Conservation (phyloP, 2,113 vertebrate species). For the Oenanthe oenanthe region DNA sequence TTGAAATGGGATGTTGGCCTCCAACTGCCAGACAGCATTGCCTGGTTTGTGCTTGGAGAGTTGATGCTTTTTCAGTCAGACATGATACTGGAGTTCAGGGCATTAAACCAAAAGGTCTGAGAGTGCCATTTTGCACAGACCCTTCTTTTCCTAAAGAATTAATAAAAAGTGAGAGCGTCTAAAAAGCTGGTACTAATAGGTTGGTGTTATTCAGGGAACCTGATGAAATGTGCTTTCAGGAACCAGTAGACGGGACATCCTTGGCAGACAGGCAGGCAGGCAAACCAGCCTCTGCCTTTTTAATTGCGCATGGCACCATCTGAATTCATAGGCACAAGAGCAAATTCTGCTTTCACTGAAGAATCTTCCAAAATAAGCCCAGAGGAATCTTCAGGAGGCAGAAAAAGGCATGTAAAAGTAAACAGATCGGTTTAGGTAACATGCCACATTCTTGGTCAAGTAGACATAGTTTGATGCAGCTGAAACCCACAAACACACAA, state of each 20-base stretch:
- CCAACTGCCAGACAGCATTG: background rate
- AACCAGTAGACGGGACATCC: background rate
- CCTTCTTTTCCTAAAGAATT: background rate
- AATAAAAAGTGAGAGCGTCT: background rate
- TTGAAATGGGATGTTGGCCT: background rate
- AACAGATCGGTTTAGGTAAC: background rate
- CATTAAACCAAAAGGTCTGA: background rate
- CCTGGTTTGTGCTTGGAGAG: background rate
- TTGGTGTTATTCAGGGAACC: background rate
- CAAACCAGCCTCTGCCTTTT: background rate
- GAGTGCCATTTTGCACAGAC: background rate
- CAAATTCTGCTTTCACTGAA: background rate
- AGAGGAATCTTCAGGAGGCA: background rate
- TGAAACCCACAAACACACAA: background rate
- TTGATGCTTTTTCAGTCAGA: background rate
- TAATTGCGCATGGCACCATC: background rate
- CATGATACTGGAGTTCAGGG: background rate
- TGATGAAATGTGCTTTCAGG: background rate
- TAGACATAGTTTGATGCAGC: background rate
- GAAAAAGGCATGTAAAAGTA: conserved; percentile 14
- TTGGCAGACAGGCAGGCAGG: background rate
- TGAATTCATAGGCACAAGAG: background rate
- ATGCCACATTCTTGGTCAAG: background rate
- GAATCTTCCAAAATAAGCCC: conserved; percentile 14
- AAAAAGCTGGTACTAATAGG: background rate